Base-by-base conservation (phyloP, 2,797 vertebrate genomes). In the Cichlasoma orientale region DNA sequence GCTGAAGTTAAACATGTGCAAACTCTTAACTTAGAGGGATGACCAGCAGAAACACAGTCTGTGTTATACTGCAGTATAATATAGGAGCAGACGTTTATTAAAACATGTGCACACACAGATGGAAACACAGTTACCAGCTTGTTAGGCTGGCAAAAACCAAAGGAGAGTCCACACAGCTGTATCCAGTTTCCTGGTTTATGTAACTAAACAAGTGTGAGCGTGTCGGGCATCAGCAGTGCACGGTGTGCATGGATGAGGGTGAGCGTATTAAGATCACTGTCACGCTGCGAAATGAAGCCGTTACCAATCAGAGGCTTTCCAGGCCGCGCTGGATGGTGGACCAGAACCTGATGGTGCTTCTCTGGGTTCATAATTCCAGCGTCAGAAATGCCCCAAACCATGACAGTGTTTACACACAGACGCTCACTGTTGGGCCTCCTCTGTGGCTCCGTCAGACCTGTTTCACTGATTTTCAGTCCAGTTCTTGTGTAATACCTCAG, bases 51-150 rank as follows among this genome's bases (percentile, higher is more conserved):
- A 18, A 27, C 23, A 23, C 41, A 68, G 61, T 7, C 41, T 68
- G 0, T 18, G 9, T 47, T 1, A 0, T 19, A 36, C 33, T 36
- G 33, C 33, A 36, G 33, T 36, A 36, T 36, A 36, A 36, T 10
- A 36, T 10, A 10, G 33, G 33, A 0, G n/a, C 57, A 36, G 57
- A 11, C 36, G 33, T 2, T 58, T 58, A 36, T 1, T 59, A 31
- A 19, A 13, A 36, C 0, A 31, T 31, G 0, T 36, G 56, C 57
- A 59, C 38, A 61, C 21, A 9, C 38, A 61, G 2, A 5, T 61
- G 58, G 58, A 61, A 23, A 61, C 41, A 0, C n/a, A 38, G 1
- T 33, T 33, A 33, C 6, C 31, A 33, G 31, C 1, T 33, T 8
- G 7, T 31, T 1, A 31, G 29, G 29, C 29, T 1, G 29, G 29